Evolutionary conservation across 2,797 vertebrate genomes (phyloP).

Genomic region (Sphaeramia orbicularis): DNA sequence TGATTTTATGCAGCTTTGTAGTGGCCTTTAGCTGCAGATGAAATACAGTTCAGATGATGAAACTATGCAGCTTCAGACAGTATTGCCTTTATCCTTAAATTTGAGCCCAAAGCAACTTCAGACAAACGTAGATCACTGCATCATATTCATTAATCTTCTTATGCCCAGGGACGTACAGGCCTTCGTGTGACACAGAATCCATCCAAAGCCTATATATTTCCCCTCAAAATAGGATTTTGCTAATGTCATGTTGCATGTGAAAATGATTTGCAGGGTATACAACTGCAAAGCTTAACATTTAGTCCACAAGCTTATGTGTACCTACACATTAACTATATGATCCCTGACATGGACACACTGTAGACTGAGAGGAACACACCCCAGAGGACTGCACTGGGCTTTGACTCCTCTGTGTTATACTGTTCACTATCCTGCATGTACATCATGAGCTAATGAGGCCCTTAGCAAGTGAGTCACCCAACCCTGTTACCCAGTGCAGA

Average conservation of each 20-base stretch:
- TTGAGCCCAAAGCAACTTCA: conserved; percentile 8
- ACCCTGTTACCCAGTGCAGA: conserved; percentile 10
- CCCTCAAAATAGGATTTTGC: neutral
- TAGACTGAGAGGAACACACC: conserved; percentile 1
- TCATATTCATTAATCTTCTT: conserved; percentile 31
- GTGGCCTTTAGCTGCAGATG: conserved; percentile 13
- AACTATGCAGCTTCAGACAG: neutral
- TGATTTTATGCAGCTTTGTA: conserved; percentile 14
- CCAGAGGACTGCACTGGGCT: conserved; percentile 15
- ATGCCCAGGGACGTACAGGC: neutral
- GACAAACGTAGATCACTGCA: conserved; percentile 18
- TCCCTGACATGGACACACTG: conserved; percentile 2
- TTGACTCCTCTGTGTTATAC: conserved; percentile 20
- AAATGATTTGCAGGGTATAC: conserved; percentile 6
- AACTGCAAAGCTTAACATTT: neutral
- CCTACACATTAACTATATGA: neutral
- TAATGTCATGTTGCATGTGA: conserved; percentile 19
- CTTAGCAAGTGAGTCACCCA: conserved; percentile 48
- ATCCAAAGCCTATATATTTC: conserved; percentile 2
- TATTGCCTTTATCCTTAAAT: conserved; percentile 13
- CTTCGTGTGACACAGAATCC: conserved; percentile 26
- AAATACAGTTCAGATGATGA: conserved; percentile 22
- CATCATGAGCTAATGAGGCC: conserved; percentile 58
- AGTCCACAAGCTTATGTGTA: neutral
- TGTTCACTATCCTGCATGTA: conserved; percentile 30